Conservation (phyloP, 2,888 invertebrate species). For the Carterocephalus palaemon region DNA sequence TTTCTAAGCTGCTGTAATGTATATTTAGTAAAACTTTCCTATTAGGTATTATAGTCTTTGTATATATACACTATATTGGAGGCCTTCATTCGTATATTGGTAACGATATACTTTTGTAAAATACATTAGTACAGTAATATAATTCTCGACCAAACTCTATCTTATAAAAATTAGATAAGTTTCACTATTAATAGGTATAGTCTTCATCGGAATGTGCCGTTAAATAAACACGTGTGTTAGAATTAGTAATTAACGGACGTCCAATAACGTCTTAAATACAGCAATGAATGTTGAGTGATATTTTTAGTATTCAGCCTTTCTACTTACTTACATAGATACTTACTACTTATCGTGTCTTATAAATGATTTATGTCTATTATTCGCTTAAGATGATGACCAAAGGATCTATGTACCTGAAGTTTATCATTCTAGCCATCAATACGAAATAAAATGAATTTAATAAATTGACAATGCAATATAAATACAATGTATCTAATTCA, state of each 20-base stretch:
- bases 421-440: background rate
- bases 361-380: no score
- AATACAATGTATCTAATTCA: no score
- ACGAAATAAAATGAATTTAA: no score
- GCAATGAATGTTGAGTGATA: background rate
- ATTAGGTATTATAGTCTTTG: conserved; percentile 53
- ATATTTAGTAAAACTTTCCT: conserved; percentile 55
- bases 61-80: conserved; percentile 65
- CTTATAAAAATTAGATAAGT: conserved; percentile 35
- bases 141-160: conserved; percentile 62
- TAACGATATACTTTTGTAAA: conserved; percentile 44
- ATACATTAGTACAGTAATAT: conserved; percentile 41
- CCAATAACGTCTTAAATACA: background rate
- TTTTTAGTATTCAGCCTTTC: no score
- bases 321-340: no score
- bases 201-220: background rate
- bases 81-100: conserved; percentile 68
- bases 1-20: conserved; percentile 35
- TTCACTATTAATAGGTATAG: conserved; percentile 8
- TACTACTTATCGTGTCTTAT: no score
- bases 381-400: no score
- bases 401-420: conserved; percentile 1
- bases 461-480: no score
- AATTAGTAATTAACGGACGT: background rate
- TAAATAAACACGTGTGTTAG: background rate